phyloP scores from a whole-genome alignment of 2,888 invertebrate species.

The Oscheius sp. region DNA sequence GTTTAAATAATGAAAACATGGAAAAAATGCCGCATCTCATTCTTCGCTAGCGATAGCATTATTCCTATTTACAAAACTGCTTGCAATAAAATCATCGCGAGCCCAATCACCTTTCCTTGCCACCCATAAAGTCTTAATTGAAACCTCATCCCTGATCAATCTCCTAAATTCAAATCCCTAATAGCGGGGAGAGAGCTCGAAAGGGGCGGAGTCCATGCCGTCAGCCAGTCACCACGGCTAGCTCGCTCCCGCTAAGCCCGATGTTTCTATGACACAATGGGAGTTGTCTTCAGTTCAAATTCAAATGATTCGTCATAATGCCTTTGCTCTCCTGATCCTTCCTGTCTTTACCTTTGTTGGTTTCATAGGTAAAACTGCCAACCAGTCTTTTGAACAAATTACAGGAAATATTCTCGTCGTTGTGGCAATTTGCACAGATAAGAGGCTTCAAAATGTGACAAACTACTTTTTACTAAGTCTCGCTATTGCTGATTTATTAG shows the following conservation, averaged over 20 bases:
- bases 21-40: too few species aligned
- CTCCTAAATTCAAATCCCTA: slow-evolving; percentile 26
- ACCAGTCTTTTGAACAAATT: not conserved
- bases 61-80: too few species aligned
- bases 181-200: slow-evolving; percentile 20
- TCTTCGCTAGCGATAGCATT: too few species aligned
- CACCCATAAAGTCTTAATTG: slow-evolving; percentile 20
- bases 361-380: slow-evolving; percentile 52
- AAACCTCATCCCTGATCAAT: slow-evolving; percentile 7
- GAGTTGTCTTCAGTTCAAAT: slow-evolving; percentile 31
- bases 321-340: slow-evolving; percentile 57
- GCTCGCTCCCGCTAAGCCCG: slow-evolving; percentile 31
- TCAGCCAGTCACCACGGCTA: slow-evolving; percentile 31
- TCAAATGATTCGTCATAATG: slow-evolving; percentile 40
- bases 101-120: not conserved
- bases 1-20: too few species aligned
- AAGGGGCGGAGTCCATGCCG: slow-evolving; percentile 29
- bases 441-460: slow-evolving; percentile 89
- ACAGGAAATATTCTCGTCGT: slow-evolving; percentile 89
- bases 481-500: slow-evolving; percentile 90
- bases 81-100: too few species aligned
- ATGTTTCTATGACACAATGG: slow-evolving; percentile 32
- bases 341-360: slow-evolving; percentile 62
- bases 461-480: slow-evolving; percentile 92
- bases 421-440: slow-evolving; percentile 88